Evolutionary conservation across 2,888 invertebrate genomes (phyloP).

Genomic region (Eudemis profundana): DNA sequence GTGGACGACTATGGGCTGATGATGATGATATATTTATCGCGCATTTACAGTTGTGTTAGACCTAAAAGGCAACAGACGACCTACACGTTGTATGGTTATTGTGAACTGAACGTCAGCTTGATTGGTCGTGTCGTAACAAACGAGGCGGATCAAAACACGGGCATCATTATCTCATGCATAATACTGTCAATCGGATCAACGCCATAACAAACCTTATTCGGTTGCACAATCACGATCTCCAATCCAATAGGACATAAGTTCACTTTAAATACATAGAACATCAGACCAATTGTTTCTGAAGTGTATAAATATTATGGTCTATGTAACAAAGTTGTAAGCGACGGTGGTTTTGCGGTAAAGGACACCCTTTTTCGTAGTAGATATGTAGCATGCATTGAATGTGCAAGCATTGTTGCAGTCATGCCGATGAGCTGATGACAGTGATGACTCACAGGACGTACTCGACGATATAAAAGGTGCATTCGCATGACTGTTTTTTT

Average conservation of each 20-base stretch:
- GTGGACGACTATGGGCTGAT: no score
- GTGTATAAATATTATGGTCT: neutral
- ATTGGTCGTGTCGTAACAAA: neutral
- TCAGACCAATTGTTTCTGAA: neutral
- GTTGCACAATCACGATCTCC: neutral
- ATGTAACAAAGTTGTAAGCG: neutral
- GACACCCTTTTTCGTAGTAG: neutral
- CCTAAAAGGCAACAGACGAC: no score
- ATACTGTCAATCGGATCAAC: constrained; percentile 17
- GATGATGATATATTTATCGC: no score
- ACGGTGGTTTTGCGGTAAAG: neutral
- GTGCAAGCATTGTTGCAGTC: constrained; percentile 7
- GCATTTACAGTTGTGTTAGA: no score
- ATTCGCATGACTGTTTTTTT: neutral
- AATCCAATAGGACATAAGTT: neutral
- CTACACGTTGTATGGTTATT: no score
- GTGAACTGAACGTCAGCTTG: constrained; percentile 2
- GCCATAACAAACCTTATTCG: neutral
- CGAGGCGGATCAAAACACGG: constrained; percentile 3
- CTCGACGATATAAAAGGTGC: neutral
- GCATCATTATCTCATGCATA: constrained; percentile 10
- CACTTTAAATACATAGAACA: neutral
- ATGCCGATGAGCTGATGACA: constrained; percentile 3
- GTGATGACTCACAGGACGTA: constrained; percentile 5
- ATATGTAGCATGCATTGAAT: neutral